Base-by-base conservation (phyloP, 2,113 vertebrate genomes). In the Arothron firmamentum region DNA sequence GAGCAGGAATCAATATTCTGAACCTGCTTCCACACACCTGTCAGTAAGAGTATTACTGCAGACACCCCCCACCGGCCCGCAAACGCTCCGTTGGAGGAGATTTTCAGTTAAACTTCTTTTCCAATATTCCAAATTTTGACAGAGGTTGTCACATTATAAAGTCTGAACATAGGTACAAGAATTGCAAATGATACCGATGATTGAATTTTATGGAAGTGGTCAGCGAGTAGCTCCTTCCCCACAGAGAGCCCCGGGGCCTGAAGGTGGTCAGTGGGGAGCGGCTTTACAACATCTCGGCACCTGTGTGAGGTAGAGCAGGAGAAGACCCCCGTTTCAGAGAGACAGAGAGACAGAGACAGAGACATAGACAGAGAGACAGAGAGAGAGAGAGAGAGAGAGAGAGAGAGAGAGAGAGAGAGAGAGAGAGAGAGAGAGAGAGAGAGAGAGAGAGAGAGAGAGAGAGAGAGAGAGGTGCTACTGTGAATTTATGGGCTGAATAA, bases 201-300 rank as follows among this genome's bases (percentile, higher is more conserved):
- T 84, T 85, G 84, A 86, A 81, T 83, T 77, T 80, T 84, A 87
- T 84, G 83, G 84, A 87, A 84, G 86, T 83, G 88, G 86, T 86
- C 81, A 86, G 82, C 77, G 73, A 81, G 78, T 52, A 84, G 81
- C 81, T 87, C 78, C 74, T 85, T 83, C 82, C 75, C 85, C 66
- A 67, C 76, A 83, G 81, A 87, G 80, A 81, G 82, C 79, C 79
- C 62, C 41, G 43, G 74, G 83, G 85, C 77, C 77, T 67, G 58
- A 51, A 76, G 75, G 63, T 79, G 78, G 84, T 81, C 87, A 83
- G 79, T 50, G 56, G 77, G 76, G 74, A 83, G 23, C 67, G 56
- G 82, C 67, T 78, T 79, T 79, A 75, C 73, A 75, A 74, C 72
- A 77, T 65, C 79, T 72, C 78, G 63, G 75, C 49, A 17, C 69